Evolutionary conservation across 2,113 vertebrate genomes (phyloP).

Genomic region (Caracal caracal): DNA sequence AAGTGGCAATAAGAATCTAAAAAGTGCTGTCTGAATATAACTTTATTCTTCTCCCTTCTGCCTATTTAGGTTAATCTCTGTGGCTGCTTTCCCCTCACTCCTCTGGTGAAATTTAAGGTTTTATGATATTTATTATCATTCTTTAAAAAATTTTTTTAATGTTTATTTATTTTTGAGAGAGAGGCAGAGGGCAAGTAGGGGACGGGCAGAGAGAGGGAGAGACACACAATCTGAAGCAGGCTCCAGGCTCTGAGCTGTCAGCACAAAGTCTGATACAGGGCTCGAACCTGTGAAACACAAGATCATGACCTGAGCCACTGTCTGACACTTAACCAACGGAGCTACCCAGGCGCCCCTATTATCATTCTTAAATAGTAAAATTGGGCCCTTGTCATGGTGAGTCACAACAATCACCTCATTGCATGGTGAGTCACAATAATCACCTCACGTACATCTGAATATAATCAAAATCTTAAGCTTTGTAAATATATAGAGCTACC

Average conservation of each 20-base stretch:
- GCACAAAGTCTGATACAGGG: too few species aligned
- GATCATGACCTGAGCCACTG: too few species aligned
- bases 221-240: too few species aligned
- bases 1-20: background rate
- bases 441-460: background rate
- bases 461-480: background rate
- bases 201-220: too few species aligned
- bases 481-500: background rate
- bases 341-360: background rate
- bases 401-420: background rate
- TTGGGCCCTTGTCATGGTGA: background rate
- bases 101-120: background rate
- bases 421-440: background rate
- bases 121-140: background rate
- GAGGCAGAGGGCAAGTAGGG: too few species aligned
- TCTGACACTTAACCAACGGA: too few species aligned
- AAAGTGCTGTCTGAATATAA: background rate
- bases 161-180: too few species aligned
- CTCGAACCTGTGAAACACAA: too few species aligned
- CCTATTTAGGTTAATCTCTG: background rate
- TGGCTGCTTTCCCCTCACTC: background rate
- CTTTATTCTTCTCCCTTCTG: background rate
- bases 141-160: background rate
- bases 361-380: background rate
- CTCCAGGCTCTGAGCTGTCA: too few species aligned